A percentile compares a stretch with the other conserved stretches of the same genome.
Evolutionary conservation across 1,140 invertebrate species (phyloP).

Genomic region (Drosophila pandora): DNA sequence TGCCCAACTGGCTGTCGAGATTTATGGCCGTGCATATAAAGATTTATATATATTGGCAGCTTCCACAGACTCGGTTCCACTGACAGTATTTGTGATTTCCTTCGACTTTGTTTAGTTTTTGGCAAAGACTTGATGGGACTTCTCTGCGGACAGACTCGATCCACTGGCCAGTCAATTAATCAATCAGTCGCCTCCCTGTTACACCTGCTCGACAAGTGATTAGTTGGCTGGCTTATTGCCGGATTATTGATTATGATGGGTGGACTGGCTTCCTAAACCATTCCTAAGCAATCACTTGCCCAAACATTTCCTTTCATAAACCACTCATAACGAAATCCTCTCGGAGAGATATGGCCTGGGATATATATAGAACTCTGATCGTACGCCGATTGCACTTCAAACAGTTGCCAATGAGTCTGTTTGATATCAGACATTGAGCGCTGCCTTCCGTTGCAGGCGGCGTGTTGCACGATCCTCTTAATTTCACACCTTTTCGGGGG

Average conservation of each 20-base stretch:
- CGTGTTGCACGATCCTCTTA: conserved; percentile 28
- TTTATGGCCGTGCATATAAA: conserved; percentile 54
- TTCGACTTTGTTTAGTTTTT: conserved; percentile 47
- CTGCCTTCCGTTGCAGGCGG: conserved; percentile 51
- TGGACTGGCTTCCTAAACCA: background rate
- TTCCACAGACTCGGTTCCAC: conserved; percentile 10
- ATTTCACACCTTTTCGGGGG: conserved; percentile 61
- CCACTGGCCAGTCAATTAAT: conserved; percentile 41
- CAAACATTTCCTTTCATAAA: conserved; percentile 50
- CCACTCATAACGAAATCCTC: conserved; percentile 20
- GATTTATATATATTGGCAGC: conserved; percentile 23
- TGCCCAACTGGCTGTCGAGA: conserved; percentile 34
- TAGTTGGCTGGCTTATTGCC: background rate
- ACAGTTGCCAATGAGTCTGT: conserved; percentile 80
- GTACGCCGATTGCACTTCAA: conserved; percentile 73
- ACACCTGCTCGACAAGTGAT: conserved; percentile 12
- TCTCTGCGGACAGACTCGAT: conserved; percentile 50
- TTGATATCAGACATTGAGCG: conserved; percentile 75
- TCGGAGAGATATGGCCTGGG: background rate
- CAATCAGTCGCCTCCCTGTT: conserved; percentile 16
- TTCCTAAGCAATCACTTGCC: conserved; percentile 37
- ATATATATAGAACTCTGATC: conserved; percentile 46
- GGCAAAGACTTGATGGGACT: conserved; percentile 36
- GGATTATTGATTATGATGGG: background rate
- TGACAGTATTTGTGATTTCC: conserved; percentile 54